Evolutionary conservation across 35 echinoderm and acorn worm genomes (phyloP), one percentile per base, ranked within the genome.

Genomic region (Stichopus chloronotus): DNA sequence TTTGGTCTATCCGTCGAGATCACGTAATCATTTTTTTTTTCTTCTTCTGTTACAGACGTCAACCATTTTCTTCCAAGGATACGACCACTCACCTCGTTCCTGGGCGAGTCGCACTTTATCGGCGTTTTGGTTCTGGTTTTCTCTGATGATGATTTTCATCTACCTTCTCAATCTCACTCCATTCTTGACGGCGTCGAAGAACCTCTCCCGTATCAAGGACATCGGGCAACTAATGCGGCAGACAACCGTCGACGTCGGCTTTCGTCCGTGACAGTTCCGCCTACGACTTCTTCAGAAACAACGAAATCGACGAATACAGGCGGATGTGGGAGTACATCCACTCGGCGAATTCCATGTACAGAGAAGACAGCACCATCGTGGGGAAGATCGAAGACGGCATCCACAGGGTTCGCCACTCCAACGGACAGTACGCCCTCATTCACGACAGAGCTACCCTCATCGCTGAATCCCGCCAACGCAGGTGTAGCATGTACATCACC

Each of bases 71-170:
- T 72, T 99, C 19, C 97, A 99, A 81, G 94, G 97, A 77, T 99
- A 96, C 30, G 95, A 99, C 52, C 78, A 86, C 9, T 96, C 97
- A 0, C 97, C 97, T 55, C 94, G 97, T 10, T 99, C 97, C 0
- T 78, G 90, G 13, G 92, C 97, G 5, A 92, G 93, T 20, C 97
- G 97, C 0, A 77, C 94, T 61, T 59, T 99, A 17, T 93, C 93
- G 7, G 97, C 88, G 9, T 99, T 99, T 76, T 99, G 97, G 97
- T 99, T 84, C 79, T 91, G 95, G 61, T 99, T 95, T 90, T 92
- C 91, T 10, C 72, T 99, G 9, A 86, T 99, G 63, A 99, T 99
- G 88, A 85, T 99, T 57, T 99, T 99, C 90, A 22, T 96, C 9
- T 99, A 96, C 92, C 72, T 96, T n/a, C 55, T 96, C 6, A 99